Base-by-base conservation (phyloP, 2,888 invertebrate genomes). In the Myopa testacea region DNA sequence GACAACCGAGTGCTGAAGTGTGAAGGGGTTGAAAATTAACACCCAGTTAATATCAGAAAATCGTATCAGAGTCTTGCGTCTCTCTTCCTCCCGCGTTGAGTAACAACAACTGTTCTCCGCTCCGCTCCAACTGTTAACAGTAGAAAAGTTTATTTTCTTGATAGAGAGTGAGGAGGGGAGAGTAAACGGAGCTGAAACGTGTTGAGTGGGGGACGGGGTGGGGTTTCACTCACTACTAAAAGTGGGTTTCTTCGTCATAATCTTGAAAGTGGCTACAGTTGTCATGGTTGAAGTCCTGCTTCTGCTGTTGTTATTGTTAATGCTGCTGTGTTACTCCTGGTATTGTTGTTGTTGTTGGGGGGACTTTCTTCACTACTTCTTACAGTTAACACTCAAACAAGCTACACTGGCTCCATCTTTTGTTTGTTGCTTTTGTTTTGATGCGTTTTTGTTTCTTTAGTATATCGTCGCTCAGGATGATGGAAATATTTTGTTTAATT, bases 11-110 rank as follows among this genome's bases (percentile, higher is more conserved):
- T 75, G 77, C 74, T 62, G 40, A 78, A 70, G 78, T 78, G 78
- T 78, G 70, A 71, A 75, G 75, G 78, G 72, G 77, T 77, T 77
- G 69, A 55, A 75, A 79, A 75, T 77, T 77, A 77, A 72, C 79
- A 77, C 79, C 75, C 65, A 38, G 38, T 65, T 77, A 79, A 79
- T 79, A 75, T 77, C 77, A 50, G 75, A 72, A 77, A 79, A 77
- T 69, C 76, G 73, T 72, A 75, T 75, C 72, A 72, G 63, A 69
- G 50, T 37, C 70, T 40, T 37, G 72, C 38, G 40, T 67, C 55
- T 55, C 55, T 8, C 50, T 10, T 3, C 50, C 50, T 55, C 10
- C 55, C 55, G 10, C 55, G 55, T 55, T 26, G 2, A 26, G 26
- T 1, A 26, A 26, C 1, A 26, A 26, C 26, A 26, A 26, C 26